A percentile compares a stretch with the other conserved stretches of the same genome.
Evolutionary conservation across 2,888 invertebrate species (phyloP).

Genomic region (Cybosia mesomella): DNA sequence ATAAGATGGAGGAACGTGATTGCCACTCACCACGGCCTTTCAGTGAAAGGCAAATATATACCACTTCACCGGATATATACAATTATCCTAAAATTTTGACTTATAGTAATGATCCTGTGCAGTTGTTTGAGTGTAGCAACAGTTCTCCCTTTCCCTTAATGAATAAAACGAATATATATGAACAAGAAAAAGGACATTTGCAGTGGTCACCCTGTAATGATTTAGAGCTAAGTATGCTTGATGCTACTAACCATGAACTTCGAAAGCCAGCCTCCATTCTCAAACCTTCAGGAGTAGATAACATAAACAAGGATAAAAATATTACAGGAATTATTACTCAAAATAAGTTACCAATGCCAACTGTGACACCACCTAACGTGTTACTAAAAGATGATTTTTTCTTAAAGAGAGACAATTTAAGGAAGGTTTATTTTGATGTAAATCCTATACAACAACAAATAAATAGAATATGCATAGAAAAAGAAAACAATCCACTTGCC

Average conservation of each 20-base stretch:
- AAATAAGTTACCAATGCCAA: slow-evolving; percentile 45
- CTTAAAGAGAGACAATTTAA: slow-evolving; percentile 68
- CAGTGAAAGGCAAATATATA: slow-evolving; percentile 59
- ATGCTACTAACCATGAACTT: slow-evolving; percentile 61
- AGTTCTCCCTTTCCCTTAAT: slow-evolving; percentile 73
- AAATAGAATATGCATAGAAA: slow-evolving; percentile 60
- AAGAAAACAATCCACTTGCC: slow-evolving; percentile 68
- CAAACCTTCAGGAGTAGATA: slow-evolving; percentile 35
- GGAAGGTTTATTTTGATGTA: slow-evolving; percentile 50
- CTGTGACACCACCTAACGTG: slow-evolving; percentile 57
- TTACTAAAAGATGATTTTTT: slow-evolving; percentile 72
- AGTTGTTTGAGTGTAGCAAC: slow-evolving; percentile 72
- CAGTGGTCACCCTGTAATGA: slow-evolving; percentile 72
- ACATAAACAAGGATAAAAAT: slow-evolving; percentile 14
- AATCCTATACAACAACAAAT: slow-evolving; percentile 60
- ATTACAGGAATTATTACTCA: slow-evolving; percentile 21
- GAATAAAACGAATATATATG: slow-evolving; percentile 62
- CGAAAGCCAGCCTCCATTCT: slow-evolving; percentile 48
- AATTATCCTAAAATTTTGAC: slow-evolving; percentile 56
- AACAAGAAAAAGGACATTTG: slow-evolving; percentile 42
- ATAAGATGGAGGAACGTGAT: slow-evolving; percentile 70
- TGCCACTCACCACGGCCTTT: slow-evolving; percentile 81
- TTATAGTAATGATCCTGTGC: slow-evolving; percentile 70
- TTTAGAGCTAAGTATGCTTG: slow-evolving; percentile 77
- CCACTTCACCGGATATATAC: slow-evolving; percentile 53